Evolutionary conservation across 1,140 invertebrate species (phyloP).

Genomic region (Oryctes rhinoceros): DNA sequence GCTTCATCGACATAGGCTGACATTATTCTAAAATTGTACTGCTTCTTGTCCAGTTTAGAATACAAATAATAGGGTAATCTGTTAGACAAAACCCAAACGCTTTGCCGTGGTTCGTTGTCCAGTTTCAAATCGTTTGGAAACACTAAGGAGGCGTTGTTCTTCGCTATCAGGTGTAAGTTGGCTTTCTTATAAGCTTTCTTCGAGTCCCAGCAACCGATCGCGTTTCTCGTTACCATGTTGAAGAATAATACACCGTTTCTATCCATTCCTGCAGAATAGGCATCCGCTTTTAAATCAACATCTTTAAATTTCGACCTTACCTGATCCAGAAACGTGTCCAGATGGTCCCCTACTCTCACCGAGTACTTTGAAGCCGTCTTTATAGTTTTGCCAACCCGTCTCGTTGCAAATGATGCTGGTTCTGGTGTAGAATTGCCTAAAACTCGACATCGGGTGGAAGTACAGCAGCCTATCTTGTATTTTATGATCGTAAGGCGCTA

Average conservation of each 20-base stretch:
- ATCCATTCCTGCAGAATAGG: conserved; percentile 65
- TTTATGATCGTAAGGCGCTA: conserved; percentile 68
- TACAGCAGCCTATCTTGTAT: conserved; percentile 70
- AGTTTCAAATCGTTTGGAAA: conserved; percentile 84
- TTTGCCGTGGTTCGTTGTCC: conserved; percentile 73
- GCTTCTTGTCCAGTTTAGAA: conserved; percentile 68
- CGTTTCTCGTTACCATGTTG: conserved; percentile 77
- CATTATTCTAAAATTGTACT: conserved; percentile 77
- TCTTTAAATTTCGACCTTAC: neutral
- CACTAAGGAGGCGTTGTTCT: conserved; percentile 68
- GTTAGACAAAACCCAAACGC: conserved; percentile 80
- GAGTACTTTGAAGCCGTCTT: conserved; percentile 69
- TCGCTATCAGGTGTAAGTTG: conserved; percentile 70
- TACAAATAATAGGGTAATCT: conserved; percentile 78
- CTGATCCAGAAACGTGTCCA: conserved; percentile 77
- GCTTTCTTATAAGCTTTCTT: conserved; percentile 72
- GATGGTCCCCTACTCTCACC: conserved; percentile 69
- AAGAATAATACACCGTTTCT: conserved; percentile 75
- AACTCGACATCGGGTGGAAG: conserved; percentile 83
- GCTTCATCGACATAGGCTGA: conserved; percentile 69
- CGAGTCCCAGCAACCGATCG: conserved; percentile 82
- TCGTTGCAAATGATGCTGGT: conserved; percentile 71
- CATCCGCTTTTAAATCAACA: neutral
- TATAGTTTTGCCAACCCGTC: conserved; percentile 63
- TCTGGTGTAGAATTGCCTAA: conserved; percentile 75